phyloP scores from a whole-genome alignment of 2,888 invertebrate species.

The Agrochola circellaris region DNA sequence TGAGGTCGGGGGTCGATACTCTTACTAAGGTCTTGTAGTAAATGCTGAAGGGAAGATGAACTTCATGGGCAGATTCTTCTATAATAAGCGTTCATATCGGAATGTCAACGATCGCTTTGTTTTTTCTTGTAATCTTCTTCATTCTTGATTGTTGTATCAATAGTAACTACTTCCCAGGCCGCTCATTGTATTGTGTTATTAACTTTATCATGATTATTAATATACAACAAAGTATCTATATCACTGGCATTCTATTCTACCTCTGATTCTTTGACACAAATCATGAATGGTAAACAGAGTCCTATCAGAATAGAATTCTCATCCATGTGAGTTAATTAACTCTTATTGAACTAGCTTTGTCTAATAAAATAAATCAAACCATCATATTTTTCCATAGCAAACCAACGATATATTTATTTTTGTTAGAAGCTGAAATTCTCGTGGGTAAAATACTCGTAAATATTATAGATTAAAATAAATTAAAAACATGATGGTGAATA shows the following conservation, averaged over 20 bases:
- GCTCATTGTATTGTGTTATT: not conserved
- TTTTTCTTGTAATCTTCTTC: not conserved
- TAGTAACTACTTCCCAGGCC: not conserved
- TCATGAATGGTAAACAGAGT: not conserved
- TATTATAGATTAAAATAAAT: slow-evolving; percentile 35
- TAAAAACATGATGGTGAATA: slow-evolving; percentile 12
- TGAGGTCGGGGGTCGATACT: slow-evolving; percentile 29
- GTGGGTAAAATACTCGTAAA: slow-evolving; percentile 35
- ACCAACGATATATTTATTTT: slow-evolving; percentile 33
- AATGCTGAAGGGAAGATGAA: slow-evolving; percentile 19
- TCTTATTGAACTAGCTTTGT: not conserved
- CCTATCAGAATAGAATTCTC: not conserved
- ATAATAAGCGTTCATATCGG: not conserved
- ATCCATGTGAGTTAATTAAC: not conserved
- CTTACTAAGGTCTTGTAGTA: slow-evolving; percentile 33
- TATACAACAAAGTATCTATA: not conserved
- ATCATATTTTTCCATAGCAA: slow-evolving; percentile 6
- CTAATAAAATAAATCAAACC: slow-evolving; percentile 1
- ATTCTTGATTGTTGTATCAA: slow-evolving; percentile 3
- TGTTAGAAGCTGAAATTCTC: slow-evolving; percentile 26
- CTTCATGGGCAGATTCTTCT: not conserved
- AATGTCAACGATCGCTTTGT: slow-evolving; percentile 21
- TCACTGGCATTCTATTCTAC: not conserved
- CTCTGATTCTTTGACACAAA: not conserved
- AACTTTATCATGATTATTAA: not conserved